Conservation (phyloP, 1,140 invertebrate genomes). For the Apis laboriosa region DNA sequence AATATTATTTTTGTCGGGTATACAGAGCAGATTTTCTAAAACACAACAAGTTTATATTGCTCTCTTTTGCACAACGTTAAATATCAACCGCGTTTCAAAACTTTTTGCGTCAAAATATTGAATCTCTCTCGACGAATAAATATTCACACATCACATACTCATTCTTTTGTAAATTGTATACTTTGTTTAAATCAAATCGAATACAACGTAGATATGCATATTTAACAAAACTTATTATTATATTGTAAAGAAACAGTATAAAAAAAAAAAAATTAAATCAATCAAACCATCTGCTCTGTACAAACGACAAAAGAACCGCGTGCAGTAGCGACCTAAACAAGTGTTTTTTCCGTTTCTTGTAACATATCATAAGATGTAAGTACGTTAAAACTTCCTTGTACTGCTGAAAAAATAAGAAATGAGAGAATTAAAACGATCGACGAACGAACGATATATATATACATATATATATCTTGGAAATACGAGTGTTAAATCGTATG, state of each 20-base stretch:
- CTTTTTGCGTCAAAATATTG: too few relatives aligned
- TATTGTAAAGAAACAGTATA: too few relatives aligned
- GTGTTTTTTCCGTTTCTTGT: conserved; percentile 55
- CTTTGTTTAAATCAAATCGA: too few relatives aligned
- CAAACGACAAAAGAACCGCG: conserved; percentile 14
- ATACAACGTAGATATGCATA: too few relatives aligned
- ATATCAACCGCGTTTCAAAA: background rate
- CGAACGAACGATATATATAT: background rate
- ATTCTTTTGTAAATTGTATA: too few relatives aligned
- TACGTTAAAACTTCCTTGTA: conserved; percentile 16
- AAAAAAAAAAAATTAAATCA: too few relatives aligned
- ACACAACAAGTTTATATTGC: background rate
- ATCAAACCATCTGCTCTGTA: conserved; percentile 14
- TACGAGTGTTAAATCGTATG: conserved; percentile 4
- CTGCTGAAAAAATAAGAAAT: background rate
- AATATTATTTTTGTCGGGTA: conserved; percentile 35
- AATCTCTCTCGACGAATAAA: too few relatives aligned
- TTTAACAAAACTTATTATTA: too few relatives aligned
- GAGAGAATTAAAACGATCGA: background rate
- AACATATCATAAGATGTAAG: conserved; percentile 66
- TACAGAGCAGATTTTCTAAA: conserved; percentile 25
- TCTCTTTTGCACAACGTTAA: background rate
- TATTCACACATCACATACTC: too few relatives aligned
- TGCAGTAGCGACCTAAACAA: conserved; percentile 37
- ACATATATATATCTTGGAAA: background rate